Percentiles rank a stretch among this genome's conserved stretches.
Evolutionary conservation across 2,797 vertebrate genomes (phyloP).

Genomic region (Lepilemur septentrionalis): DNA sequence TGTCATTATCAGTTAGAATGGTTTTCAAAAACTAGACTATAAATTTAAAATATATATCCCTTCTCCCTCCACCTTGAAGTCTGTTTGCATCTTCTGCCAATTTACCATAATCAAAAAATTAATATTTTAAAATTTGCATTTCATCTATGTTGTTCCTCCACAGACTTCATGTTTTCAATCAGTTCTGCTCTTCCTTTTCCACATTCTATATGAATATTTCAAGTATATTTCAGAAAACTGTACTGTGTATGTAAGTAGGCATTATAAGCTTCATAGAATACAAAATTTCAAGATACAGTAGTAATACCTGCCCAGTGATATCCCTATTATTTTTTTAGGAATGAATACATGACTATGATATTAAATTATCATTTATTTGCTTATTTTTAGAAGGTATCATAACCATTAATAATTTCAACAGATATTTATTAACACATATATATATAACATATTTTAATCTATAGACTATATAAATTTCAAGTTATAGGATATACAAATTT

Average conservation of each 20-base stretch:
- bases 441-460: background rate
- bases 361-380: background rate
- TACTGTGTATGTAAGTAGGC: background rate
- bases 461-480: background rate
- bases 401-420: background rate
- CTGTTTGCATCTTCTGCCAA: background rate
- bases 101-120: background rate
- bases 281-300: background rate
- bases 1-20: background rate
- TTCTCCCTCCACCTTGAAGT: background rate
- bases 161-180: background rate
- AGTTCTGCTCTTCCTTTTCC: background rate
- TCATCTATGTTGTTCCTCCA: background rate
- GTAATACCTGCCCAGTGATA: background rate
- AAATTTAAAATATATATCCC: background rate
- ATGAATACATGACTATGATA: background rate
- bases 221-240: background rate
- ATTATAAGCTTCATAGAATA: conserved; percentile 3
- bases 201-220: background rate
- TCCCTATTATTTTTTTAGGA: background rate
- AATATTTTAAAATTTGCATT: conserved; percentile 29
- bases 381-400: background rate
- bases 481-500: background rate
- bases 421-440: background rate
- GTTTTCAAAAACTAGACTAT: background rate